A percentile compares a stretch with the other conserved stretches of the same genome.
Evolutionary conservation across 1,140 invertebrate genomes (phyloP).

Genomic region (Drosophila pandora): DNA sequence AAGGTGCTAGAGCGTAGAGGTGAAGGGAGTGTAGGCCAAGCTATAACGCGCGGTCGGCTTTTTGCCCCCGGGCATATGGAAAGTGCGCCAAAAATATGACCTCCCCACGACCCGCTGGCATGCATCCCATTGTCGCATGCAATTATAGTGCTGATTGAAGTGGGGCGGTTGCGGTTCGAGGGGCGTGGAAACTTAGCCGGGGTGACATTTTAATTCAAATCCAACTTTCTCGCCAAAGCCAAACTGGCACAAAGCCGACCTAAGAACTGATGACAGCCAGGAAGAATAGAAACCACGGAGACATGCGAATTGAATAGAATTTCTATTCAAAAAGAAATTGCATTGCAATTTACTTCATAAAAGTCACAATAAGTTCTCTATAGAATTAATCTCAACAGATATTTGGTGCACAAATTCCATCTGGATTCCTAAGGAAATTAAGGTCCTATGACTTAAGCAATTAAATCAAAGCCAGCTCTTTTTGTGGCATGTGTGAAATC

Average conservation of each 20-base stretch:
- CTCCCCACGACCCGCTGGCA: conserved; percentile 20
- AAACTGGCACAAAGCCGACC: conserved; percentile 31
- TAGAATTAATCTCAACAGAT: neutral
- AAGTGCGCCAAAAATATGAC: conserved; percentile 36
- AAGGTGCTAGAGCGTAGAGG: conserved; percentile 22
- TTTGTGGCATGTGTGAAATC: neutral
- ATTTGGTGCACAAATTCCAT: neutral
- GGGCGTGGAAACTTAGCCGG: conserved; percentile 1
- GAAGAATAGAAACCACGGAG: neutral
- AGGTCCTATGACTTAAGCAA: neutral
- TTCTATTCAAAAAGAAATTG: neutral
- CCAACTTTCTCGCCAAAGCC: conserved; percentile 41
- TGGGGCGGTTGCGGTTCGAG: conserved; percentile 30
- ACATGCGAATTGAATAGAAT: conserved; percentile 13
- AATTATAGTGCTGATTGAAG: conserved; percentile 51
- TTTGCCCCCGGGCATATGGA: conserved; percentile 43
- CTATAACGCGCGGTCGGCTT: neutral
- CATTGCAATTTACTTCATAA: too few relatives aligned
- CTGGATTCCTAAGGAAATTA: neutral
- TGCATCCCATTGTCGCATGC: conserved; percentile 46
- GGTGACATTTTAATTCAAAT: conserved; percentile 52
- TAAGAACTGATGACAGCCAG: conserved; percentile 10
- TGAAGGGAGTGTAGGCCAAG: neutral
- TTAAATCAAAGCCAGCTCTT: conserved; percentile 7
- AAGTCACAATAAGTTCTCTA: neutral